A percentile compares a stretch with the other conserved stretches of the same genome.
These are phyloP conservation scores for Bombyx mandarina DNA, from an alignment of 1,140 invertebrate genomes.

Conservation along the genomic window DNA sequence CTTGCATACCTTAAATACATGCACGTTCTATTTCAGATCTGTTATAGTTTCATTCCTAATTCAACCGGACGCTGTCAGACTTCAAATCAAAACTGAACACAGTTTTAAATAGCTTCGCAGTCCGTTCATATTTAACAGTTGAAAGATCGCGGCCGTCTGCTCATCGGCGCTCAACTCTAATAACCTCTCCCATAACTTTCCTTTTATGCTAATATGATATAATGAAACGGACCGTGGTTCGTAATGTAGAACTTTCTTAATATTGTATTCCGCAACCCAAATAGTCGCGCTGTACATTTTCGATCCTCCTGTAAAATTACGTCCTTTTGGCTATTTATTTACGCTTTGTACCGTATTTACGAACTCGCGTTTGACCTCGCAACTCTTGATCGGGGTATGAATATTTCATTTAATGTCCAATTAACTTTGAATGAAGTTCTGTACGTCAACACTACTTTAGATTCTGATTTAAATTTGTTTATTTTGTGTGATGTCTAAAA, in stretches of 20 bases:
- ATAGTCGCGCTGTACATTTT: constrained; percentile 16
- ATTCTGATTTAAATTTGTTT: too few relatives aligned
- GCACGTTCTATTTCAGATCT: too few relatives aligned
- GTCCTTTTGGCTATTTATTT: constrained; percentile 6
- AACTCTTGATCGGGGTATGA: not conserved
- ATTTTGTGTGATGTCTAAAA: too few relatives aligned
- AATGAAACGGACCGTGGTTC: constrained; percentile 14
- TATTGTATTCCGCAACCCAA: constrained; percentile 25
- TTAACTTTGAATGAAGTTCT: too few relatives aligned
- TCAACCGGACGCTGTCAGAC: too few relatives aligned
- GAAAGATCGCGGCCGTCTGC: constrained; percentile 8
- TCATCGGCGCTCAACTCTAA: constrained; percentile 12
- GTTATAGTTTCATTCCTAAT: too few relatives aligned
- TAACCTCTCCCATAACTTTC: constrained; percentile 21
- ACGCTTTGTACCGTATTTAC: constrained; percentile 5
- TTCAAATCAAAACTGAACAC: too few relatives aligned
- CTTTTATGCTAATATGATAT: constrained; percentile 20
- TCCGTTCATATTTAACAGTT: constrained; percentile 10
- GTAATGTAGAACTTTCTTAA: constrained; percentile 23
- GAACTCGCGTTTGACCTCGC: constrained; percentile 1
- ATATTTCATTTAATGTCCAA: not conserved
- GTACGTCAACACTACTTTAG: too few relatives aligned
- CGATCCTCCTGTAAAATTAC: constrained; percentile 5
- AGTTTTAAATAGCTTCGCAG: constrained; percentile 2
- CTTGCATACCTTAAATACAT: too few relatives aligned